Evolutionary conservation across 2,888 invertebrate species (phyloP), one percentile per base, ranked within the genome.

Genomic region (Archaeoteleia sp.): DNA sequence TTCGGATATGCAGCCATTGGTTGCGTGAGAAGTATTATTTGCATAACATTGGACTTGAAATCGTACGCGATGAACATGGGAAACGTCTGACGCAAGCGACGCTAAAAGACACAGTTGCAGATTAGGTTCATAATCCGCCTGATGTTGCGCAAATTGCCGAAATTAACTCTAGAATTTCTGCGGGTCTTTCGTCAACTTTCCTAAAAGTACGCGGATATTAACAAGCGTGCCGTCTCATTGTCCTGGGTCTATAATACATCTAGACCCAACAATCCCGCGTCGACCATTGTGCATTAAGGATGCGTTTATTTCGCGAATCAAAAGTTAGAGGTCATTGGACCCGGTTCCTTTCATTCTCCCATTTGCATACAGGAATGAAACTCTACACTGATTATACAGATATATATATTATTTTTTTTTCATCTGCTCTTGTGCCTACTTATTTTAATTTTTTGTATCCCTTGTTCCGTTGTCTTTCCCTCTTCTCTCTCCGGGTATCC

Each of bases 341-440:
- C 42, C 63, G 49, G 54, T 39, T 53, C 58, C 58, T 66, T 60
- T 58, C 66, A 54, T 66, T 39, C 48, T 32, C 49, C 43, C 48
- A 60, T 60, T 58, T 49, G 68, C 57, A 53, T 63, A 62, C 48
- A 49, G 54, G 57, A 45, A 51, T 65, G 68, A 68, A 68, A 68
- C 68, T 68, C 58, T 53, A 68, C 63, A 63, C 68, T 68, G 68
- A 63, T 68, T 61, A 71, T 70, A 67, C 67, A 65, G 49, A 65
- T 65, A 65, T 35, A 57, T 57, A 65, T 65, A 37, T 53, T 45
- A 57, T 45, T 39, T 70, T 70, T 69, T 65, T 71, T 72, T 72
- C 70, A 70, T 71, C 71, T 67, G 58, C 70, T 73, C 70, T 70
- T 70, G 65, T 63, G 70, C 55, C 71, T 68, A 67, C 72, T 74